Percentiles rank a stretch among this genome's conserved stretches.
phyloP scores from a whole-genome alignment of 2,113 vertebrate species.

The Neogale vison region DNA sequence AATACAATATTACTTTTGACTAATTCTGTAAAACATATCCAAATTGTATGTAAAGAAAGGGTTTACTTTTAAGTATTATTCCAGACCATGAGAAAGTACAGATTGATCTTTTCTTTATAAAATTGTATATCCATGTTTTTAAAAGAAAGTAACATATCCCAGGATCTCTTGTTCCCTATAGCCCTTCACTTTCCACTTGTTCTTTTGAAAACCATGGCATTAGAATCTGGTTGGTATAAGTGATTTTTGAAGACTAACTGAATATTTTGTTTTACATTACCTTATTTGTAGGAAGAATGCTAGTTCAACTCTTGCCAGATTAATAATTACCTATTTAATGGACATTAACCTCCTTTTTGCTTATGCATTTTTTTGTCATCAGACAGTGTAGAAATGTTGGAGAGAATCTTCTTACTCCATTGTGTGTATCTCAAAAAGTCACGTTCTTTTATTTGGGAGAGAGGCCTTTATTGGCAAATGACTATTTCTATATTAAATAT shows the following conservation, averaged over 20 bases:
- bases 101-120: background rate
- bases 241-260: conserved; percentile 2
- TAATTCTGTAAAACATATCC: background rate
- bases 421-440: background rate
- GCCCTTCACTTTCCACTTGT: background rate
- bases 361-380: background rate
- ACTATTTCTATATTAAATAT: background rate
- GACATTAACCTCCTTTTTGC: background rate
- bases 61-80: conserved; percentile 9
- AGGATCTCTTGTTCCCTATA: background rate
- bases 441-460: background rate
- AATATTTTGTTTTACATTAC: conserved; percentile 24
- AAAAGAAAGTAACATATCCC: background rate
- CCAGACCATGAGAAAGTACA: background rate
- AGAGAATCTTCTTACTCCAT: background rate
- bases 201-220: conserved; percentile 22
- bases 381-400: background rate
- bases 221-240: background rate
- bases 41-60: background rate
- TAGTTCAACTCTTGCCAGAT: conserved; percentile 18
- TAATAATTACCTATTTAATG: background rate
- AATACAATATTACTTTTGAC: conserved; percentile 45
- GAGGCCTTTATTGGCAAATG: background rate
- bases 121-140: background rate
- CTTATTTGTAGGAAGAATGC: conserved; percentile 8